phyloP scores from a whole-genome alignment of 2,797 vertebrate genomes.

The Cuniculus paca region DNA sequence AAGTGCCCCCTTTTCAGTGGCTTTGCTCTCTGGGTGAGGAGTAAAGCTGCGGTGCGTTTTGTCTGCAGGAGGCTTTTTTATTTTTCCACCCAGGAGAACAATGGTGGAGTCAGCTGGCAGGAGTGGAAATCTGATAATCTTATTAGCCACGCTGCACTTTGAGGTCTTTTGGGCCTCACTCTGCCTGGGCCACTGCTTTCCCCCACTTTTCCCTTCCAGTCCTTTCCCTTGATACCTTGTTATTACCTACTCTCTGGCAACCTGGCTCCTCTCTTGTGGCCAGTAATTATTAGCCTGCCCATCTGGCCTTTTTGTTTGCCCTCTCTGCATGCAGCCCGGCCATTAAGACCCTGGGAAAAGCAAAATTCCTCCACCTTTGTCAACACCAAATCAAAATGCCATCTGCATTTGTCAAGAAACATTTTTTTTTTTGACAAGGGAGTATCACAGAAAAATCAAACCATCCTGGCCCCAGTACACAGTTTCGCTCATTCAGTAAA shows the following conservation, averaged over 20 bases:
- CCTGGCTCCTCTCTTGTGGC: constrained; percentile 26
- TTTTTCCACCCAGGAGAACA: constrained; percentile 60
- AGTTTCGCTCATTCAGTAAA: constrained; percentile 73
- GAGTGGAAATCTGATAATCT: constrained; percentile 68
- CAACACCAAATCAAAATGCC: constrained; percentile 77
- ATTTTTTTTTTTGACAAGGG: constrained; percentile 58
- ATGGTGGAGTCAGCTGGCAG: constrained; percentile 35
- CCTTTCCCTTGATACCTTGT: background rate
- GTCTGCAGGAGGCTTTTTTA: constrained; percentile 68
- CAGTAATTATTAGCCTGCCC: constrained; percentile 70
- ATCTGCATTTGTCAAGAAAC: constrained; percentile 76
- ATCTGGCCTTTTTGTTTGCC: constrained; percentile 60
- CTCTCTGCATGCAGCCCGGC: constrained; percentile 45
- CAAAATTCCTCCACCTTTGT: constrained; percentile 61
- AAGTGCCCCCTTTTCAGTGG: background rate
- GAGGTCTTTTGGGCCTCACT: constrained; percentile 10
- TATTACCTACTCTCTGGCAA: constrained; percentile 31
- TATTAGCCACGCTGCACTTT: constrained; percentile 69
- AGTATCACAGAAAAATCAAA: constrained; percentile 72
- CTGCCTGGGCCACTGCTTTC: background rate
- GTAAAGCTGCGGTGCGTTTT: constrained; percentile 54
- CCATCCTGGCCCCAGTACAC: constrained; percentile 63
- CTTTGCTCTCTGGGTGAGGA: constrained; percentile 65
- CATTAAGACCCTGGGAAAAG: constrained; percentile 69
- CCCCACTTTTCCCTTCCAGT: background rate